Base-by-base conservation (phyloP, 2,797 vertebrate species). In the Ibycter americanus region DNA sequence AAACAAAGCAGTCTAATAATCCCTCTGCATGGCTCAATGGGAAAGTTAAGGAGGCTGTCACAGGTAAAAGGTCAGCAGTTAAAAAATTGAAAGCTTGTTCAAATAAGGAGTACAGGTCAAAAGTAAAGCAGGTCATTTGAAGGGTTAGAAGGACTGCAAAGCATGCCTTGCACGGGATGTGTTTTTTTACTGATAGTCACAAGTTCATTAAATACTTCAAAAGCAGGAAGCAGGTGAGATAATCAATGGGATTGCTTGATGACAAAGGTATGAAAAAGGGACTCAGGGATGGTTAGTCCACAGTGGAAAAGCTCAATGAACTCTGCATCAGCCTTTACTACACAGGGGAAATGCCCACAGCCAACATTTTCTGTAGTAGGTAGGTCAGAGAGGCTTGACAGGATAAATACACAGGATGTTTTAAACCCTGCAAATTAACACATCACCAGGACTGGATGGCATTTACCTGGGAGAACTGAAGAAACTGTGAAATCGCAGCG, bases 1-100 rank as follows among this genome's bases (percentile, higher is more conserved):
- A 96, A 94, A 95, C 27, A 91, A 96, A 89, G 27, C 17, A 80
- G 34, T 81, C 25, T 89, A 87, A 80, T 89, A 94, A 89, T 40
- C 8, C 23, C 15, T 4, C 55, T 85, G 26, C 32, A 18, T 58
- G 74, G 73, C 40, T 93, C 44, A 68, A 59, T 0, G 1, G 65
- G n/a, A 88, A 81, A 78, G n/a, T 65, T 86, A 95, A 93, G 85
- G 61, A 89, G 42, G 44, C 25, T 95, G 91, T 83, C 82, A 87
- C 7, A 70, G 15, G 52, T 32, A 74, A 94, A 93, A 77, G 76
- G 72, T 91, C 84, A 85, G 52, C 40, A 81, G 52, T 40, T 67
- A 61, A 93, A 91, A 93, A 88, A 88, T 52, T 9, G 78, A 87
- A 95, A 92, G 13, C 15, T 87, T 55, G 4, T 27, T 83, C 74